phyloP scores from a whole-genome alignment of 2,113 vertebrate genomes.

The Nestor notabilis region DNA sequence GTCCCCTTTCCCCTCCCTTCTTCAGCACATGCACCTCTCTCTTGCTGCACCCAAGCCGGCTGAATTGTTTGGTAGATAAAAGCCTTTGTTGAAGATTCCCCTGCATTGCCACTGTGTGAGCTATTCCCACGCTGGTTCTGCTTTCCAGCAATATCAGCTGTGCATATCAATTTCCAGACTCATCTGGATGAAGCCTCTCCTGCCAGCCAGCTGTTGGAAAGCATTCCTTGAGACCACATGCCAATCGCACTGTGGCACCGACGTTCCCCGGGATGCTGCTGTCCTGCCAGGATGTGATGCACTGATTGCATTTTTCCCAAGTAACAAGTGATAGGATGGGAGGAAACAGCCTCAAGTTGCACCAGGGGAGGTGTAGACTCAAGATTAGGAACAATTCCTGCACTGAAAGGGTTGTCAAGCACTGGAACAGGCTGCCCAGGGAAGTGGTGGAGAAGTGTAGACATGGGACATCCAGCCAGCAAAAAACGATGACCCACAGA shows the following conservation, averaged over 20 bases:
- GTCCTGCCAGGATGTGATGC: not conserved
- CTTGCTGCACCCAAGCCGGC: not conserved
- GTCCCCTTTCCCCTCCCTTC: not conserved
- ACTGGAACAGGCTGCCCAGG: too few relatives aligned
- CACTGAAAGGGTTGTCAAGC: too few relatives aligned
- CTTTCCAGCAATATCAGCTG: constrained; percentile 65
- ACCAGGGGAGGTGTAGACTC: not conserved
- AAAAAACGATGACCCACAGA: not conserved
- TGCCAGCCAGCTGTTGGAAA: constrained; percentile 41
- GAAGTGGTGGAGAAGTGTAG: not conserved
- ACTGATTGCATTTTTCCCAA: not conserved
- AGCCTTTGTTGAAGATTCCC: constrained; percentile 41
- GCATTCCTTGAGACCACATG: not conserved
- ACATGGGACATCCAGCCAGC: not conserved
- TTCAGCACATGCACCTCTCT: not conserved
- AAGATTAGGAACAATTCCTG: not conserved
- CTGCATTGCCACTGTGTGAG: not conserved
- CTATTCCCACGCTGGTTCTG: constrained; percentile 46
- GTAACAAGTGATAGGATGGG: not conserved
- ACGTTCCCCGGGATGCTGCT: not conserved
- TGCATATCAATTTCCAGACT: constrained; percentile 46
- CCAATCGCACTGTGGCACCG: fast-evolving
- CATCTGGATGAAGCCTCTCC: constrained; percentile 23
- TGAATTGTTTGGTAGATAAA: constrained; percentile 23
- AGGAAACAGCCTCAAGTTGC: not conserved